A percentile compares a stretch with the other conserved stretches of the same genome.
phyloP scores from a whole-genome alignment of 92 coral and sea anemone genomes.

The Porites rus region DNA sequence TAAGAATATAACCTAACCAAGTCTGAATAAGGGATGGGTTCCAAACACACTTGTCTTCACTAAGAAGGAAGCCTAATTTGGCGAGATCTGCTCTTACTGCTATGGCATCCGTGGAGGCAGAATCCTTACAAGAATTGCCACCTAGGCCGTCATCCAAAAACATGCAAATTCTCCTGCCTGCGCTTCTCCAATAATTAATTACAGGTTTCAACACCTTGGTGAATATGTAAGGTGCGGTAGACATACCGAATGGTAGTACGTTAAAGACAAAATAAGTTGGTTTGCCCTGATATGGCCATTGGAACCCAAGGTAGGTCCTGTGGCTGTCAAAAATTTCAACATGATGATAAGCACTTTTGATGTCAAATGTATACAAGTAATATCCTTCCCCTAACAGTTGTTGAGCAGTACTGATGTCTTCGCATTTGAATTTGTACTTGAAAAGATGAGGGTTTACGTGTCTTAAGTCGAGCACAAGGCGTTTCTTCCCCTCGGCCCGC shows the following conservation, averaged over 20 bases:
- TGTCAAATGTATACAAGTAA: slow-evolving; percentile 23
- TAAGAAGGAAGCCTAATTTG: slow-evolving; percentile 10
- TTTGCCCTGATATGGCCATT: no score
- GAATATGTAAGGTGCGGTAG: slow-evolving; percentile 15
- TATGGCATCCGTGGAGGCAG: not conserved
- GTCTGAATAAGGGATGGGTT: slow-evolving; percentile 32
- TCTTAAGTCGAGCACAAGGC: slow-evolving; percentile 57
- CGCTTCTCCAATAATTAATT: not conserved
- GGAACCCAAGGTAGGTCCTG: no score
- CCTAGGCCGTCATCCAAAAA: no score
- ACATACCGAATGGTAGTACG: not conserved
- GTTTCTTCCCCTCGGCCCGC: slow-evolving; percentile 48
- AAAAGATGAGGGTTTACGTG: slow-evolving; percentile 58
- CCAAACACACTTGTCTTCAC: slow-evolving; percentile 27
- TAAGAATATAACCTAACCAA: slow-evolving; percentile 44
- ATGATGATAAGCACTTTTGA: slow-evolving; percentile 17
- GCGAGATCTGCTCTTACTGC: not conserved
- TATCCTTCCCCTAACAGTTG: not conserved
- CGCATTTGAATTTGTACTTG: slow-evolving; percentile 32
- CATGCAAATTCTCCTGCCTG: not conserved
- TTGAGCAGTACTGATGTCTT: slow-evolving; percentile 12
- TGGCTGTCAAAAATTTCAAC: not conserved
- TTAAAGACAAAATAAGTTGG: not conserved
- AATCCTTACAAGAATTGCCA: not conserved
- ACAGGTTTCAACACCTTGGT: not conserved